phyloP scores from a whole-genome alignment of 2,888 invertebrate species.

The Zygaena filipendulae region DNA sequence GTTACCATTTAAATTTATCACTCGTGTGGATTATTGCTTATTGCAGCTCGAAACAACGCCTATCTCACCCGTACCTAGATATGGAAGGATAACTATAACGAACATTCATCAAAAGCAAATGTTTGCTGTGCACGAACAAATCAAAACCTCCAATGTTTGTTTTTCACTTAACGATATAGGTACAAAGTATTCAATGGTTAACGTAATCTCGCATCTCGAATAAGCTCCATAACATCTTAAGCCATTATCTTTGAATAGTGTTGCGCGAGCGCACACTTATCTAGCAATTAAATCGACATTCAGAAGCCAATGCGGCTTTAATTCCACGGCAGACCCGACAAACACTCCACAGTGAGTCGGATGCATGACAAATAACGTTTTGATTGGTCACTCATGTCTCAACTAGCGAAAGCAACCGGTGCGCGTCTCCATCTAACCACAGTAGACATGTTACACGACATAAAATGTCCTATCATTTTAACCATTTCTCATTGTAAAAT shows the following conservation, averaged over 20 bases:
- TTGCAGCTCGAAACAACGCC: constrained; percentile 38
- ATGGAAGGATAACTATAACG: constrained; percentile 37
- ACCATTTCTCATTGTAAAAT: too few species aligned
- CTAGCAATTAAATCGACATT: constrained; percentile 68
- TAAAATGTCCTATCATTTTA: too few species aligned
- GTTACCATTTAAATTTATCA: constrained; percentile 57
- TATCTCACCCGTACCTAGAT: constrained; percentile 42
- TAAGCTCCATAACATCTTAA: constrained; percentile 55
- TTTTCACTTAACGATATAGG: background rate
- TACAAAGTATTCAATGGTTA: constrained; percentile 3
- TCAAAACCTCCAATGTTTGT: background rate
- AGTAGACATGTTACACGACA: too few species aligned
- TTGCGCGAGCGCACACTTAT: constrained; percentile 54
- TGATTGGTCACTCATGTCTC: constrained; percentile 49
- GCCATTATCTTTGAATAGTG: constrained; percentile 60
- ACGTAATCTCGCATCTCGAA: constrained; percentile 41
- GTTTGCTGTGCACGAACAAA: too few species aligned
- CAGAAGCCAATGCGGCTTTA: constrained; percentile 60
- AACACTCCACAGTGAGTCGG: constrained; percentile 59
- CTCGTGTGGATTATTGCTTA: constrained; percentile 54
- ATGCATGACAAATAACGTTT: constrained; percentile 65
- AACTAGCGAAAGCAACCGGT: too few species aligned
- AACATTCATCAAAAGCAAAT: too few species aligned
- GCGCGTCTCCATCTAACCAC: too few species aligned
- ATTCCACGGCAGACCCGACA: constrained; percentile 54